These are phyloP conservation scores for Sisyra terminalis DNA, from an alignment of 2,888 invertebrate genomes.

Conservation along the genomic window DNA sequence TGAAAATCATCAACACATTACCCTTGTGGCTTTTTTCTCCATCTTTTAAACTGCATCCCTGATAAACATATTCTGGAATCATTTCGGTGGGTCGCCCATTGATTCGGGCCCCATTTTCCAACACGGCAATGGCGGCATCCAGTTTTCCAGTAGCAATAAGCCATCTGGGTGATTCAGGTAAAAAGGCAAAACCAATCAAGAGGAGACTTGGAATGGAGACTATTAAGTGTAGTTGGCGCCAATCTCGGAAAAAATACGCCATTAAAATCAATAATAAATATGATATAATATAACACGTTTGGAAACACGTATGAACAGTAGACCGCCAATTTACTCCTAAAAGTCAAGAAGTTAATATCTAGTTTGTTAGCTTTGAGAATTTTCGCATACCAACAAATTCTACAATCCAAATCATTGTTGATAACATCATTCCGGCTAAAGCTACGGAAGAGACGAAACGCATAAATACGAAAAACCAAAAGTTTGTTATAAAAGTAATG, in stretches of 20 bases:
- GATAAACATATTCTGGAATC: not conserved
- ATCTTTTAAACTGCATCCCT: not conserved
- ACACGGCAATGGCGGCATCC: slow-evolving; percentile 40
- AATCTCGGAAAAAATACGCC: slow-evolving; percentile 34
- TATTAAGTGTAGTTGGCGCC: slow-evolving; percentile 45
- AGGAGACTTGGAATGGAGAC: slow-evolving; percentile 43
- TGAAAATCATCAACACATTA: too few relatives aligned
- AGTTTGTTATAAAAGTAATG: too few relatives aligned
- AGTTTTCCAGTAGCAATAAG: slow-evolving; percentile 44
- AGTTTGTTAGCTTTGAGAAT: too few relatives aligned
- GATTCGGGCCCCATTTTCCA: slow-evolving; percentile 40
- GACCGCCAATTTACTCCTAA: slow-evolving; percentile 5
- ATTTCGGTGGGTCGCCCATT: slow-evolving; percentile 26
- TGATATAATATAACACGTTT: slow-evolving; percentile 2
- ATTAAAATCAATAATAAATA: slow-evolving; percentile 4
- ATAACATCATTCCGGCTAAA: too few relatives aligned
- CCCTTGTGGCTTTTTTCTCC: too few relatives aligned
- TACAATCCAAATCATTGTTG: too few relatives aligned
- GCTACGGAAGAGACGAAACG: too few relatives aligned
- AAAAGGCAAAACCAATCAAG: slow-evolving; percentile 29
- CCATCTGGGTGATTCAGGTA: slow-evolving; percentile 51
- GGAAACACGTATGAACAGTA: not conserved
- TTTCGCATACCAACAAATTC: too few relatives aligned
- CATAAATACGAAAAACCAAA: too few relatives aligned
- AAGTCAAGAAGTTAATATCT: not conserved